phyloP scores from a whole-genome alignment of 2,888 invertebrate genomes.

The Nephrotoma flavescens region DNA sequence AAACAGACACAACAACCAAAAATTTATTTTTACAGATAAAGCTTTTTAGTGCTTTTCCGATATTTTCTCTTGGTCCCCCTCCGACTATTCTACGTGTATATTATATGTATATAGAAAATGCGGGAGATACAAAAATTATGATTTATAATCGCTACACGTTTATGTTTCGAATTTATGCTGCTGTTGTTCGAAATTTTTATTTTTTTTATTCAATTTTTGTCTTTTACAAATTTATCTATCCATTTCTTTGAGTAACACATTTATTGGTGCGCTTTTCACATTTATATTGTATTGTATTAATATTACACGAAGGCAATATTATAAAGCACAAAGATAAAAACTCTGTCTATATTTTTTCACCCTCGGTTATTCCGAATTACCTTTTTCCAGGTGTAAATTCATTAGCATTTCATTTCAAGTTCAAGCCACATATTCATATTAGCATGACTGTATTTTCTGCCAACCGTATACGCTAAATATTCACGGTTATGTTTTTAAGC shows the following conservation, averaged over 20 bases:
- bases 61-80: neutral
- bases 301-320: neutral
- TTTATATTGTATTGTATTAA: neutral
- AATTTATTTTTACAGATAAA: neutral
- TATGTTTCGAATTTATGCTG: neutral
- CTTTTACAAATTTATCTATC: neutral
- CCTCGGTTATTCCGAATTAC: neutral
- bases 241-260: neutral
- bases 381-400: neutral
- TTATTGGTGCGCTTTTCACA: neutral
- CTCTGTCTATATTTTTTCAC: neutral
- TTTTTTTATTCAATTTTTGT: neutral
- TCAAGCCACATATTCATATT: neutral
- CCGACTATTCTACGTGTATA: neutral
- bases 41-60: neutral
- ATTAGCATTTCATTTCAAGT: neutral
- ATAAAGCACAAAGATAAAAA: neutral
- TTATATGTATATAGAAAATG: neutral
- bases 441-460: neutral
- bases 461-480: neutral
- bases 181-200: neutral
- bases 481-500: neutral
- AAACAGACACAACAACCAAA: neutral
- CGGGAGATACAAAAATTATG: neutral
- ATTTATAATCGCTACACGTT: neutral